Conservation (phyloP, 2,113 vertebrate species). For the Lepisosteus oculatus region DNA sequence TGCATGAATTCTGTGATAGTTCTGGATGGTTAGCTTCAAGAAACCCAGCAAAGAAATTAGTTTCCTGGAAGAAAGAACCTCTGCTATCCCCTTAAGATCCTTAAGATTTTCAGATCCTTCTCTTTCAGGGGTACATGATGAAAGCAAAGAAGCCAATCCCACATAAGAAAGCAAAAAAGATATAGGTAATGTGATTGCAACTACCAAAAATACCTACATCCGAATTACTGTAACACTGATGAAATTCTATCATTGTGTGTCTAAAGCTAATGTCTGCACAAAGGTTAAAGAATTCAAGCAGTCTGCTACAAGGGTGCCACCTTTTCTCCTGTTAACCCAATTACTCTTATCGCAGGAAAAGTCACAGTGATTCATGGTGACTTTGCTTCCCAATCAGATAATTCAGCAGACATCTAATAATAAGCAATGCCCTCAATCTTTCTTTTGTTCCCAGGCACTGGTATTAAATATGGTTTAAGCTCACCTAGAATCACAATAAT, state of each 20-base stretch:
- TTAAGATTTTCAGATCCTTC: too few species aligned
- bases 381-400: slow-evolving; percentile 15
- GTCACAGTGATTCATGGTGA: slow-evolving; percentile 11
- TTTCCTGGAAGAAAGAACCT: slow-evolving; percentile 6
- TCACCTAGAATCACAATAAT: slow-evolving; percentile 19
- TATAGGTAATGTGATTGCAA: slow-evolving; percentile 1
- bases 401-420: slow-evolving; percentile 7
- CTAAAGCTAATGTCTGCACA: background rate
- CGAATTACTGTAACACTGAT: background rate
- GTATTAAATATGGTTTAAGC: slow-evolving; percentile 16
- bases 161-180: background rate
- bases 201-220: background rate
- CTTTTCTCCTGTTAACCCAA: slow-evolving; percentile 12
- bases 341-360: slow-evolving; percentile 9
- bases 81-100: slow-evolving; percentile 38
- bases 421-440: slow-evolving; percentile 9
- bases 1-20: slow-evolving; percentile 16
- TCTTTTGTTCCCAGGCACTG: background rate
- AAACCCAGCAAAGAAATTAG: background rate
- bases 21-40: background rate
- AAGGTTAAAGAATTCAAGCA: background rate
- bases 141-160: background rate
- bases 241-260: slow-evolving; percentile 7
- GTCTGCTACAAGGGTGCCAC: background rate
- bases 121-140: too few species aligned